Percentiles rank a stretch among this genome's conserved stretches.
phyloP scores from a whole-genome alignment of 1,140 invertebrate genomes.

The Drosophila setifemur region DNA sequence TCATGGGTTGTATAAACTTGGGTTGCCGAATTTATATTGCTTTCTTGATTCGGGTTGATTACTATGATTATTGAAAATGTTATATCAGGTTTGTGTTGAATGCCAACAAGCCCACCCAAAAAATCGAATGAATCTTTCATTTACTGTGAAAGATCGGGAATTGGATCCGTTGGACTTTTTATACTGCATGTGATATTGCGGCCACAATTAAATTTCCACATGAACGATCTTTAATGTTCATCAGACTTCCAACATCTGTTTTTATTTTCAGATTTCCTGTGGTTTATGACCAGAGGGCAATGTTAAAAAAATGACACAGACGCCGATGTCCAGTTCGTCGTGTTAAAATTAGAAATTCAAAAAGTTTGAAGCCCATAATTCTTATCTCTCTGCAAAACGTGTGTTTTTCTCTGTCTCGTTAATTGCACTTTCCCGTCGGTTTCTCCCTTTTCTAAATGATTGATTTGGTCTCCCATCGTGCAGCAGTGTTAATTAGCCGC shows the following conservation, averaged over 20 bases:
- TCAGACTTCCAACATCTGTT: conserved; percentile 82
- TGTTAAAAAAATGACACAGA: conserved; percentile 71
- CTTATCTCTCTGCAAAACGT: conserved; percentile 23
- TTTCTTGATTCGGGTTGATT: too few species aligned
- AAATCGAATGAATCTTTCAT: conserved; percentile 40
- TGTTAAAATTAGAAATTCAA: conserved; percentile 63
- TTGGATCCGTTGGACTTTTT: conserved; percentile 1
- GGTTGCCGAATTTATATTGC: too few species aligned
- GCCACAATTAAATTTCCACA: conserved; percentile 81
- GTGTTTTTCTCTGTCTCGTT: not conserved
- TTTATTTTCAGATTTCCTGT: conserved; percentile 71
- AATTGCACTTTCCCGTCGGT: conserved; percentile 24
- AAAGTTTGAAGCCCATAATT: conserved; percentile 68
- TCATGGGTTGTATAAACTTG: too few species aligned
- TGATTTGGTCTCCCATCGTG: conserved; percentile 5
- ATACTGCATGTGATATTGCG: conserved; percentile 57
- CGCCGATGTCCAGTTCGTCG: conserved; percentile 27
- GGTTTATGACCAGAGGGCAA: conserved; percentile 36
- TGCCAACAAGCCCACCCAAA: too few species aligned
- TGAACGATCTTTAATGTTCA: conserved; percentile 78
- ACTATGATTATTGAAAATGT: too few species aligned
- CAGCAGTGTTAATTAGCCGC: conserved; percentile 76
- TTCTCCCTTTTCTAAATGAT: not conserved
- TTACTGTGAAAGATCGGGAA: conserved; percentile 52
- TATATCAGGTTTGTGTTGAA: too few species aligned